Conservation (phyloP, 2,888 invertebrate genomes). For the Cynaeus angustus region DNA sequence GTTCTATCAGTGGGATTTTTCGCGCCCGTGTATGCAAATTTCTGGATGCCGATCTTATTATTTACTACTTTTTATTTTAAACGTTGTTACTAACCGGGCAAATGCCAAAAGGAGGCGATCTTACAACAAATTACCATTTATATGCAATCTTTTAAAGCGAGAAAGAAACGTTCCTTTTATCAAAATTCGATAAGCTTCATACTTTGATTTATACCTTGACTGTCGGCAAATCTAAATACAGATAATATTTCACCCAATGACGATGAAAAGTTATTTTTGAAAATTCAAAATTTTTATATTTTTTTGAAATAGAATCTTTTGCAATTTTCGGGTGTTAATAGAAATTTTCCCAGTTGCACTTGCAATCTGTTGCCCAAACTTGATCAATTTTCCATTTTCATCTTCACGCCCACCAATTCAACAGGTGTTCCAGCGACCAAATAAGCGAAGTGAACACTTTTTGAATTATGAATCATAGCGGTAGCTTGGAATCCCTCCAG, state of each 20-base stretch:
- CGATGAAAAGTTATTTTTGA: no score
- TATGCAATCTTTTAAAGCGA: no score
- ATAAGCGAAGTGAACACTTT: conserved; percentile 50
- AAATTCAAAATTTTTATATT: no score
- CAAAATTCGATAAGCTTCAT: no score
- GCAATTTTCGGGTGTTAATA: no score
- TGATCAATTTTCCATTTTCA: conserved; percentile 11
- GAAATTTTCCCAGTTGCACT: neutral
- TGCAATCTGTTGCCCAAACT: neutral
- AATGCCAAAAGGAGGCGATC: neutral
- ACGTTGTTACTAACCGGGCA: conserved; percentile 1
- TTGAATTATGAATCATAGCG: conserved; percentile 52
- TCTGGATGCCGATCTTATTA: conserved; percentile 22
- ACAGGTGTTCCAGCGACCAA: conserved; percentile 53
- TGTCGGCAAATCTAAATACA: no score
- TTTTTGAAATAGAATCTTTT: no score
- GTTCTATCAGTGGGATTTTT: conserved; percentile 28
- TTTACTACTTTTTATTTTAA: neutral
- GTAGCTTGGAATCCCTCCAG: conserved; percentile 53
- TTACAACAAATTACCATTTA: no score
- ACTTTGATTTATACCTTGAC: no score
- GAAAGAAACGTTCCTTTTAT: no score
- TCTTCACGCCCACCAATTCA: conserved; percentile 37
- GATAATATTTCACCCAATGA: no score
- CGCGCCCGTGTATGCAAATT: conserved; percentile 25